Percentiles rank a stretch among this genome's conserved stretches.
phyloP scores from a whole-genome alignment of 1,140 invertebrate genomes.

The Polyergus mexicanus region DNA sequence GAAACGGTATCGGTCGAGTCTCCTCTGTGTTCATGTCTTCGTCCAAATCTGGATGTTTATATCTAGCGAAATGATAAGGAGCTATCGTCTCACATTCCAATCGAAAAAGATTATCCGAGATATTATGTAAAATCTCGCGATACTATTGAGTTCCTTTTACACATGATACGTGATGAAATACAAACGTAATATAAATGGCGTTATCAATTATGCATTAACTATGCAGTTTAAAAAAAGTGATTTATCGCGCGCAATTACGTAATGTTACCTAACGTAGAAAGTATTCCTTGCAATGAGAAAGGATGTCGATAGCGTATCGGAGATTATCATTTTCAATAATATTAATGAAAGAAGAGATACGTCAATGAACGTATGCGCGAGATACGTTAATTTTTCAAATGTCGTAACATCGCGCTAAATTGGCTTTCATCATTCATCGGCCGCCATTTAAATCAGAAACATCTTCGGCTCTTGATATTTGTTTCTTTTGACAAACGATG shows the following conservation, averaged over 20 bases:
- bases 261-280: constrained; percentile 49
- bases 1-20: constrained; percentile 78
- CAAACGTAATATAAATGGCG: neutral
- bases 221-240: constrained; percentile 1
- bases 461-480: constrained; percentile 6
- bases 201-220: neutral
- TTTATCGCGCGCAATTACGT: constrained; percentile 2
- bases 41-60: constrained; percentile 67
- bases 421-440: neutral
- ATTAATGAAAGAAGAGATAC: constrained; percentile 6
- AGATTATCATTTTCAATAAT: constrained; percentile 1
- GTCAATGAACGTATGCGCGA: neutral
- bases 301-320: constrained; percentile 24
- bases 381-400: neutral
- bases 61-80: constrained; percentile 63
- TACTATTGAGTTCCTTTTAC: constrained; percentile 1
- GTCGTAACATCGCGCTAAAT: neutral
- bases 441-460: neutral
- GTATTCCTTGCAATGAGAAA: neutral
- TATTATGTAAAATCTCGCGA: neutral
- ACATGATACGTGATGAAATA: neutral
- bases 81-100: neutral
- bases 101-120: neutral
- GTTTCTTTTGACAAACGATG: constrained; percentile 11
- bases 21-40: constrained; percentile 68